Conservation (phyloP, 2,113 vertebrate genomes). For the Picathartes gymnocephalus region DNA sequence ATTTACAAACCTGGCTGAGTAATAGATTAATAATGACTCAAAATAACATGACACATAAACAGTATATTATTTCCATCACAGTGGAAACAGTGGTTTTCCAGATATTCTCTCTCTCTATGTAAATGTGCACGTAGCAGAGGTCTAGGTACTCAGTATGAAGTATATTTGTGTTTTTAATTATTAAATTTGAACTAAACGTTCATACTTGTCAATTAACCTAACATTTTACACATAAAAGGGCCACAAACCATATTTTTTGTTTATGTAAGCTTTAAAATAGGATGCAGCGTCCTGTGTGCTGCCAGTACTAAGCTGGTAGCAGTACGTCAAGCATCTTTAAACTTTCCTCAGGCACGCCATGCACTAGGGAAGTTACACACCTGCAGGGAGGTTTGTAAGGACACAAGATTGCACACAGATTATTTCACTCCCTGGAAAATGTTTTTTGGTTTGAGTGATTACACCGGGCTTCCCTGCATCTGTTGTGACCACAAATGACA, state of each 20-base stretch:
- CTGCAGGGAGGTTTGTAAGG: neutral
- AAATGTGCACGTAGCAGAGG: neutral
- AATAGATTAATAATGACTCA: slow-evolving; percentile 16
- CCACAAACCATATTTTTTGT: neutral
- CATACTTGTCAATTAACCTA: neutral
- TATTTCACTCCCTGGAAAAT: neutral
- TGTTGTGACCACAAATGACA: neutral
- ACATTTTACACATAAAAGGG: neutral
- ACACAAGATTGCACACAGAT: neutral
- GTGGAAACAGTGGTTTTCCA: neutral
- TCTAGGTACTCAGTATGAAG: neutral
- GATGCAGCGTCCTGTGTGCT: neutral
- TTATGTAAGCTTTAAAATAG: neutral
- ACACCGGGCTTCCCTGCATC: neutral
- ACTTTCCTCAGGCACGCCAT: neutral
- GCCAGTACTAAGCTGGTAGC: neutral
- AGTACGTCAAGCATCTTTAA: neutral
- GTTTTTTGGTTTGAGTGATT: neutral
- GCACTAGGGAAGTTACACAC: neutral
- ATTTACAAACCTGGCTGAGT: neutral
- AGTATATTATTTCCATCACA: neutral
- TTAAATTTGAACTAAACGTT: neutral
- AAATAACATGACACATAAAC: neutral
- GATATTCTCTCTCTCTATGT: neutral
- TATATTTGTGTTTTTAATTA: neutral